These are phyloP conservation scores for Apeira syringaria DNA, from an alignment of 2,888 invertebrate species.

Conservation along the genomic window DNA sequence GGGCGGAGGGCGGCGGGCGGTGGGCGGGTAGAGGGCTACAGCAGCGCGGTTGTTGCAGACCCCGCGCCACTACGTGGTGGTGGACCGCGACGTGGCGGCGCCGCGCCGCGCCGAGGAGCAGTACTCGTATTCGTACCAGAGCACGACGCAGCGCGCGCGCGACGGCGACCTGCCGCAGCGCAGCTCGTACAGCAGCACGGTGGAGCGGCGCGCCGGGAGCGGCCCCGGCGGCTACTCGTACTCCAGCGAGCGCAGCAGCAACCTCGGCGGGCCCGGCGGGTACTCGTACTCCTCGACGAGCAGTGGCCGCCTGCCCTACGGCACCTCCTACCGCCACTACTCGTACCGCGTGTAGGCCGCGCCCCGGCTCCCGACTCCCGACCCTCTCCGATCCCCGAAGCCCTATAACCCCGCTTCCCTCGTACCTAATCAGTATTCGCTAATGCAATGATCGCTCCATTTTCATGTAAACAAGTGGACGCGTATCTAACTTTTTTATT, in stretches of 20 bases:
- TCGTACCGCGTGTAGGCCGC: conserved; percentile 91
- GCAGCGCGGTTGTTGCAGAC: conserved; percentile 87
- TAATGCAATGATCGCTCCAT: conserved; percentile 75
- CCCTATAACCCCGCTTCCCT: conserved; percentile 37
- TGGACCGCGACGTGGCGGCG: conserved; percentile 88
- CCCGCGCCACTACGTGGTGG: conserved; percentile 94
- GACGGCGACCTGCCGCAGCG: conserved; percentile 83
- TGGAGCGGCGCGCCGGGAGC: conserved; percentile 87
- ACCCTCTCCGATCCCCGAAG: conserved; percentile 32
- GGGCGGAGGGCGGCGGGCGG: conserved; percentile 44
- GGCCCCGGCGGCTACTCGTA: conserved; percentile 91
- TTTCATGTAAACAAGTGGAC: conserved; percentile 66
- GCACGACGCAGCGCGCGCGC: conserved; percentile 81
- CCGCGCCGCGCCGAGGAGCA: conserved; percentile 90
- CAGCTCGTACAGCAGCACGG: conserved; percentile 86
- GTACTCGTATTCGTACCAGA: conserved; percentile 93
- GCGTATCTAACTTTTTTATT: conserved; percentile 63
- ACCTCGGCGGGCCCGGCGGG: conserved; percentile 90
- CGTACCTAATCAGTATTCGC: conserved; percentile 77
- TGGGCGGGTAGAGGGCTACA: conserved; percentile 44
- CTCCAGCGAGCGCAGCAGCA: conserved; percentile 88
- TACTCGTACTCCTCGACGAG: conserved; percentile 92
- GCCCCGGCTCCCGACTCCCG: conserved; percentile 38
- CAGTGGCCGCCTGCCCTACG: conserved; percentile 92
- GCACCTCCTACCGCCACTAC: conserved; percentile 92